Conservation (phyloP, 1,140 invertebrate species). For the Meteorus sp. region DNA sequence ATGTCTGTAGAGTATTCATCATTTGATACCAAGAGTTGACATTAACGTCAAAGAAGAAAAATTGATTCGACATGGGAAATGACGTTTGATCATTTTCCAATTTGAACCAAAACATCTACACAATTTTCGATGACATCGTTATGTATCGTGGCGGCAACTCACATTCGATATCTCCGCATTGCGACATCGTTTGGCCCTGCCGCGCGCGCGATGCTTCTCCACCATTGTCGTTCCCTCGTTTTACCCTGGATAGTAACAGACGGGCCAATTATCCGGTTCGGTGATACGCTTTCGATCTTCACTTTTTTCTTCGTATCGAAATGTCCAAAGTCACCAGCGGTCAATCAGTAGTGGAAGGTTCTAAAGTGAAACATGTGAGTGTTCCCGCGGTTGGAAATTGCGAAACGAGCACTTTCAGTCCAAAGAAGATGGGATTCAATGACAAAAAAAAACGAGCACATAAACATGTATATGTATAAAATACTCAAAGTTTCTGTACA, state of each 20-base stretch:
- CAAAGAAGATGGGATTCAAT: background rate
- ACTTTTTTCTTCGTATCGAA: slow-evolving; percentile 23
- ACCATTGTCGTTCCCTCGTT: slow-evolving; percentile 5
- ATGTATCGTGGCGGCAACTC: slow-evolving; percentile 10
- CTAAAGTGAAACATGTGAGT: slow-evolving; percentile 19
- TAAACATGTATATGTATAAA: too few species aligned
- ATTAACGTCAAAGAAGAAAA: too few species aligned
- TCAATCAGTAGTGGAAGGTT: slow-evolving; percentile 15
- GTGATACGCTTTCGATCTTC: slow-evolving; percentile 25
- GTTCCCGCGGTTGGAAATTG: slow-evolving; percentile 3
- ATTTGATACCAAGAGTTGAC: too few species aligned
- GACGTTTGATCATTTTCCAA: too few species aligned
- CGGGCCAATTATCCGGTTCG: slow-evolving; percentile 28
- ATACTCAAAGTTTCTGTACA: too few species aligned
- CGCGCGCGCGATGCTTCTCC: slow-evolving; percentile 4
- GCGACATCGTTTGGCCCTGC: slow-evolving; percentile 22
- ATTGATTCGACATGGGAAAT: too few species aligned
- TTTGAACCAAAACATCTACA: too few species aligned
- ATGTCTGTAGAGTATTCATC: too few species aligned
- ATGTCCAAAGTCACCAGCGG: slow-evolving; percentile 23
- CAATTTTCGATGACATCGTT: slow-evolving; percentile 17
- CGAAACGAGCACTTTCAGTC: background rate
- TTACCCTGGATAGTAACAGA: slow-evolving; percentile 24
- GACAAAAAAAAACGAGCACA: background rate
- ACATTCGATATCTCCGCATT: slow-evolving; percentile 19